Conservation (phyloP, 2,113 vertebrate species). For the Malaclemys terrapin region DNA sequence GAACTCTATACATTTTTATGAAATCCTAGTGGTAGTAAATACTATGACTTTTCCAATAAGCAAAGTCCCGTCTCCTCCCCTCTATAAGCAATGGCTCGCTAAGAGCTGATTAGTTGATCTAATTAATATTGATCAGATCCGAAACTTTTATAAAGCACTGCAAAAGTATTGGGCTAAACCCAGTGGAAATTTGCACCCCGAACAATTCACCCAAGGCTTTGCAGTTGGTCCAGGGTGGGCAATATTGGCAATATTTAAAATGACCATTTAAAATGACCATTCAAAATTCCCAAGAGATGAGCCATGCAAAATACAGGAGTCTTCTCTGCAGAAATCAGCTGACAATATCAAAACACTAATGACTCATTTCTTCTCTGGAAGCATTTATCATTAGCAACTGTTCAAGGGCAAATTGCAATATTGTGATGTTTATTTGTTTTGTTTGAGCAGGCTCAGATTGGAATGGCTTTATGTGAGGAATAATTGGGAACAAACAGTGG, state of each 20-base stretch:
- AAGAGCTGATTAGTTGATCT: accelerated
- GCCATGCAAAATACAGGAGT: accelerated
- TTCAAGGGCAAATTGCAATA: neutral
- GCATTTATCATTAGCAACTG: neutral
- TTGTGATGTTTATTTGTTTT: neutral
- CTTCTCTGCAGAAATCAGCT: neutral
- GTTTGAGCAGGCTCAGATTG: neutral
- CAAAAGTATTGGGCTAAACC: accelerated
- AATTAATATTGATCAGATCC: neutral
- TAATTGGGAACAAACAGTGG: neutral
- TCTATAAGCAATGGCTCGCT: accelerated
- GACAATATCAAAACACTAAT: neutral
- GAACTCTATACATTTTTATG: accelerated
- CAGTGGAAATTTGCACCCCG: accelerated
- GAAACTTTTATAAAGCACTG: neutral
- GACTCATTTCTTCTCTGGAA: neutral
- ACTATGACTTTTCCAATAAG: neutral
- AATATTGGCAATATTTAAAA: accelerated
- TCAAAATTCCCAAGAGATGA: neutral
- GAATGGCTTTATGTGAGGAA: neutral
- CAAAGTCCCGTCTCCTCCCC: accelerated
- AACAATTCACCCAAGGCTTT: accelerated
- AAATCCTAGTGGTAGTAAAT: accelerated
- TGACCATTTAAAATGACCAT: accelerated
- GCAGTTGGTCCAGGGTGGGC: accelerated